Base-by-base conservation (phyloP, 1,140 invertebrate genomes). In the Myzus persicae region DNA sequence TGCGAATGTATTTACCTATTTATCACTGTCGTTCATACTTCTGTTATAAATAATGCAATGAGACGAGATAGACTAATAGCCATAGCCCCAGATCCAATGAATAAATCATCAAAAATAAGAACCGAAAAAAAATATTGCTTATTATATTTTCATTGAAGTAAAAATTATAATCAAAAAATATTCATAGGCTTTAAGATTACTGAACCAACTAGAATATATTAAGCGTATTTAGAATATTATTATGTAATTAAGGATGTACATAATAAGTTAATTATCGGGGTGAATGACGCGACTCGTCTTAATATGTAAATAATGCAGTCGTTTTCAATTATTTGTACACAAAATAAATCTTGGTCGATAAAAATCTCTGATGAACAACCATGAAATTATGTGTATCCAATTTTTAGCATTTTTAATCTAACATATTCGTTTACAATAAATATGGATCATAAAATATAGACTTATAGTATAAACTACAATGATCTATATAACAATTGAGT, bases 31-130 rank as follows among this genome's bases (percentile, higher is more conserved):
- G n/a, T 76, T 76, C 59, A 76, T 6, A 76, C 31, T 76, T n/a
- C 1, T 76, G n/a, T 14, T 14, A 76, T 76, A 76, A n/a, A 67
- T n/a, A n/a, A 76, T n/a, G 14, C n/a, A 76, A 76, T 76, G 14
- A 76, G 31, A 76, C 3, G 14, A n/a, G 59, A 76, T 36, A 76
- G n/a, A n/a, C 31, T 76, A n/a, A n/a, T n/a, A 14, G 59, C 59
- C 59, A 76, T n/a, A 76, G n/a, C 3, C 59, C 59, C 59, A 76
- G n/a, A 76, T 76, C 3, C 59, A 18, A 76, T 14, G 7, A n/a
- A n/a, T 76, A 76, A 76, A 76, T 76, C n/a, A 76, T 76, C n/a
- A n/a, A 76, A 76, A 76, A n/a, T 76, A 18, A n/a, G n/a, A 76
- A 76, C 31, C 14, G 36, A 76, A 76, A n/a, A 76, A 0, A 76